Evolutionary conservation across 2,888 invertebrate species (phyloP).

Genomic region (Sesamia inferens): DNA sequence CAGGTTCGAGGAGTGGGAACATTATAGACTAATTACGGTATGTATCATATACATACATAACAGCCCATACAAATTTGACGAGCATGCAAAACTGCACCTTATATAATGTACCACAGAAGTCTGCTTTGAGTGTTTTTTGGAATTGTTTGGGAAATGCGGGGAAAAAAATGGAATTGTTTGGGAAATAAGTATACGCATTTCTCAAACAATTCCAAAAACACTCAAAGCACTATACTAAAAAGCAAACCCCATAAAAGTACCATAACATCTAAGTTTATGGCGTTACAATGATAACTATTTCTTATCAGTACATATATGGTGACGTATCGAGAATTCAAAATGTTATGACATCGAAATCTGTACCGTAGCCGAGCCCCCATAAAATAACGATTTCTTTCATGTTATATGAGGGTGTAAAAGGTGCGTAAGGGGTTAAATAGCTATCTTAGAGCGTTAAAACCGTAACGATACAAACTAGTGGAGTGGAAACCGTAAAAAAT

Average conservation of each 20-base stretch:
- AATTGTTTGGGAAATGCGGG: no score
- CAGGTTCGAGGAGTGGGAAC: no score
- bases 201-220: slow-evolving; percentile 9
- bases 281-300: slow-evolving; percentile 72
- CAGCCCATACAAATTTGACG: no score
- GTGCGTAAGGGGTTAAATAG: slow-evolving; percentile 87
- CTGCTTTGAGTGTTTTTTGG: no score
- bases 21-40: no score
- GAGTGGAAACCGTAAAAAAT: slow-evolving; percentile 87
- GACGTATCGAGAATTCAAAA: slow-evolving; percentile 86
- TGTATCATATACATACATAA: no score
- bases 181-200: background rate
- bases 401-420: slow-evolving; percentile 87
- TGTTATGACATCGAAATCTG: slow-evolving; percentile 87
- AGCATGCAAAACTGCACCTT: no score
- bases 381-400: slow-evolving; percentile 88
- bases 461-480: slow-evolving; percentile 87
- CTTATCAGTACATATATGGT: slow-evolving; percentile 78
- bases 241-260: slow-evolving; percentile 68
- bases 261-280: slow-evolving; percentile 68
- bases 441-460: slow-evolving; percentile 87
- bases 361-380: slow-evolving; percentile 79
- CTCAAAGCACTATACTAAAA: slow-evolving; percentile 30
- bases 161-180: no score
- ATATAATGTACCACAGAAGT: background rate